Conservation (phyloP, 2,888 invertebrate genomes). For the Dolichopus griseipennis region DNA sequence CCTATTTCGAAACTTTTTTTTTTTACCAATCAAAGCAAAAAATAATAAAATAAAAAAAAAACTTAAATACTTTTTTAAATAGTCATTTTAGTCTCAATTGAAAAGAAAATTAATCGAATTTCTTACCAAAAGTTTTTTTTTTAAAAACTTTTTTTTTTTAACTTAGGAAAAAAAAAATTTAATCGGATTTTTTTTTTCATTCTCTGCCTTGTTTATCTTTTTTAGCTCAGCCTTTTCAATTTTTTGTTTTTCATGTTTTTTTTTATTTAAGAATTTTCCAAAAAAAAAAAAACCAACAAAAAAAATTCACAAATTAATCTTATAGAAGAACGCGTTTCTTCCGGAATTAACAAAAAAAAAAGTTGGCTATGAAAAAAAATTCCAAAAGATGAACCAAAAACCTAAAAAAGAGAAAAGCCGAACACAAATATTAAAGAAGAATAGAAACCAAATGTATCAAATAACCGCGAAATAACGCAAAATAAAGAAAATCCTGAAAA, state of each 20-base stretch:
- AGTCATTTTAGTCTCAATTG: neutral
- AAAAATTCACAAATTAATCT: neutral
- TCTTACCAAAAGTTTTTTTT: neutral
- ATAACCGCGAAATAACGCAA: constrained; percentile 1
- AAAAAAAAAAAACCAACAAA: neutral
- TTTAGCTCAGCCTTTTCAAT: no score
- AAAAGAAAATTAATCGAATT: constrained; percentile 5
- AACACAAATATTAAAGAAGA: neutral
- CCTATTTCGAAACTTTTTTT: no score
- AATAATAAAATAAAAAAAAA: no score
- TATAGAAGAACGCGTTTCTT: neutral
- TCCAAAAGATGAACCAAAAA: no score
- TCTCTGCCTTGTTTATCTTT: neutral
- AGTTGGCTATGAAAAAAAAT: no score
- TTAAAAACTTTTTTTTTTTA: neutral
- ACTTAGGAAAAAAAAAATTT: neutral
- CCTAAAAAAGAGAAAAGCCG: neutral
- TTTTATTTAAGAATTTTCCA: neutral
- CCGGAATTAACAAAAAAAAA: neutral
- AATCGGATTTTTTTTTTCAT: neutral
- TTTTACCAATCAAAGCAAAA: no score
- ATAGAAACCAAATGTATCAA: neutral
- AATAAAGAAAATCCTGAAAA: neutral
- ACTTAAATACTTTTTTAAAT: neutral
- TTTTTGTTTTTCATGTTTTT: neutral